Conservation (phyloP, 1,140 invertebrate species). For the Portunus trituberculatus region DNA sequence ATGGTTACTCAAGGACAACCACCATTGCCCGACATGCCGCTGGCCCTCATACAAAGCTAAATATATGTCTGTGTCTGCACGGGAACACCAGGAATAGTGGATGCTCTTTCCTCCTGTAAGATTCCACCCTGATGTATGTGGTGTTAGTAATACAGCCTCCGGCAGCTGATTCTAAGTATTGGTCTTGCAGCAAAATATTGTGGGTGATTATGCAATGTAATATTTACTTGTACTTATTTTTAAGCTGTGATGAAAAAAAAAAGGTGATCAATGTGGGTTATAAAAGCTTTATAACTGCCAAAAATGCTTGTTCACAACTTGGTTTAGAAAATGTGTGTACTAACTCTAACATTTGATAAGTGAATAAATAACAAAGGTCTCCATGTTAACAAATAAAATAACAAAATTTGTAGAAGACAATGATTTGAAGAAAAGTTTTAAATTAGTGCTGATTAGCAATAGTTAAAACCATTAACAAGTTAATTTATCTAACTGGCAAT, state of each 20-base stretch:
- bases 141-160: neutral
- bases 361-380: no score
- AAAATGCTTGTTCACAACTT: neutral
- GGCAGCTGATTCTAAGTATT: neutral
- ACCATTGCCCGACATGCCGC: constrained; percentile 70
- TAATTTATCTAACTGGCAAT: no score
- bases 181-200: neutral
- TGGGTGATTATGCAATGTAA: neutral
- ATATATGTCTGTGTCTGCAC: neutral
- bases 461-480: no score
- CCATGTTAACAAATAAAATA: no score
- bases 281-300: constrained; percentile 12
- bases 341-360: no score
- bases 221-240: neutral
- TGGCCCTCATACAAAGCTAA: constrained; percentile 69
- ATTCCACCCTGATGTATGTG: neutral
- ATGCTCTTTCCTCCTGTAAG: neutral
- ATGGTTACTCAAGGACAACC: constrained; percentile 71
- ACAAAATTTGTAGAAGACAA: no score
- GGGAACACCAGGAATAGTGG: constrained; percentile 63
- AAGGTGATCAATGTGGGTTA: neutral
- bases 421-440: no score
- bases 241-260: neutral
- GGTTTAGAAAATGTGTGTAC: neutral
- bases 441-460: no score